Evolutionary conservation across 2,888 invertebrate genomes (phyloP), one percentile per base, ranked within the genome.

Genomic region (Drosophila melanosoma): DNA sequence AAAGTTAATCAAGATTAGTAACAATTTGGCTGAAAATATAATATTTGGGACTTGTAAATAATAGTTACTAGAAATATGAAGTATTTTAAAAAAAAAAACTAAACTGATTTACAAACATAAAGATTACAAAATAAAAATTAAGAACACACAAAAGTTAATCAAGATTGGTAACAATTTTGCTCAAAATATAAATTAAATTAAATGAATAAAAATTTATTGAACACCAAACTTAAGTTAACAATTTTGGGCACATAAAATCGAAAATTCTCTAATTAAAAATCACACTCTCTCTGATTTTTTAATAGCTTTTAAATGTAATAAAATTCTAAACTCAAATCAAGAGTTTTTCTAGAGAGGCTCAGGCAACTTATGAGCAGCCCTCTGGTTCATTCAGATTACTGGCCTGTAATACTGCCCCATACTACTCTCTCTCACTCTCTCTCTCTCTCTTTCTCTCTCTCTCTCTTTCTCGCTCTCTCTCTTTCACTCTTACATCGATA

Each of bases 351-450:
- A 23, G 3, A 26, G 10, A 36, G 36, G 11, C 7, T 11, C 6
- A 12, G n/a, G n/a, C 3, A 59, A 33, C 66, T 54, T 54, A 17
- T 3, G 17, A 49, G 29, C 51, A 17, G 23, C 76, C 67, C 76
- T 76, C 76, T 67, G 17, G 17, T 57, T 54, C n/a, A 60, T 45
- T 63, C 64, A 29, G 35, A 71, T 67, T 67, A 42, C 35, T 40
- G 38, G 35, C 56, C 59, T 75, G 69, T 70, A 59, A 59, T 69
- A 58, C 33, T 33, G 52, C 6, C 49, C 20, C 56, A 8, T 15
- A 40, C 56, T 20, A 29, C 54, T n/a, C 38, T 7, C 17, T 20
- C 12, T 29, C 38, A 15, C 20, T 8, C 32, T 26, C 32, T 26
- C 38, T 45, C 45, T 20, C 42, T 48, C 48, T 48, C 45, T 57